Evolutionary conservation across 2,797 vertebrate species (phyloP).

Genomic region (Kryptopterus vitreolus): DNA sequence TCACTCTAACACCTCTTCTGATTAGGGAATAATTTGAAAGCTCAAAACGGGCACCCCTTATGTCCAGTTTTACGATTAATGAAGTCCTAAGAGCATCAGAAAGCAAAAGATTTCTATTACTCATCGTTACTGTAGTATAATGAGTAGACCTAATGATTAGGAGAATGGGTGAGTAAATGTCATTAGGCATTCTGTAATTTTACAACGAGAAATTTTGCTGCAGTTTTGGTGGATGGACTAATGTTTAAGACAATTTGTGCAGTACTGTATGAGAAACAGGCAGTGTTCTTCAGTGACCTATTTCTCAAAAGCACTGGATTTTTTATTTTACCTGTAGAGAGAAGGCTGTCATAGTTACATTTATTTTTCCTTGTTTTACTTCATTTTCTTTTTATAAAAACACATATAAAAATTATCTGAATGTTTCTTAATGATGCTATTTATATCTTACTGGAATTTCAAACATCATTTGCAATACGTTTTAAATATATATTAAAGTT

Average conservation of each 20-base stretch:
- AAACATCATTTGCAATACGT: neutral
- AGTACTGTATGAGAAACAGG: neutral
- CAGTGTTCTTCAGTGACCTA: neutral
- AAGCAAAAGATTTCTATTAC: slow-evolving; percentile 35
- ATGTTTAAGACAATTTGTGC: neutral
- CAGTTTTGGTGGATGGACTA: neutral
- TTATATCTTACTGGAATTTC: neutral
- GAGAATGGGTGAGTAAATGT: neutral
- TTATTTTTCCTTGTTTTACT: neutral
- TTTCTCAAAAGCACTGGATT: neutral
- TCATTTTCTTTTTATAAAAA: neutral
- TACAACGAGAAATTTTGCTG: neutral
- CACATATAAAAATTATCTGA: neutral
- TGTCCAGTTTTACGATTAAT: slow-evolving; percentile 33
- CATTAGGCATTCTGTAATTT: neutral
- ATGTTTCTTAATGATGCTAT: neutral
- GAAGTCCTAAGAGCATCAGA: slow-evolving; percentile 25
- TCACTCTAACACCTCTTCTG: slow-evolving; percentile 27
- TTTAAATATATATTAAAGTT: neutral
- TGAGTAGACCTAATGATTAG: slow-evolving; percentile 18
- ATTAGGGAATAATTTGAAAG: slow-evolving; percentile 27
- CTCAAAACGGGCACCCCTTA: slow-evolving; percentile 19
- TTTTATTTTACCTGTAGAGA: slow-evolving; percentile 13
- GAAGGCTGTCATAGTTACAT: slow-evolving; percentile 3
- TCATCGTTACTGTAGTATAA: slow-evolving; percentile 28